Percentiles rank a stretch among this genome's conserved stretches.
phyloP scores from a whole-genome alignment of 2,113 vertebrate species.

The Carollia perspicillata region DNA sequence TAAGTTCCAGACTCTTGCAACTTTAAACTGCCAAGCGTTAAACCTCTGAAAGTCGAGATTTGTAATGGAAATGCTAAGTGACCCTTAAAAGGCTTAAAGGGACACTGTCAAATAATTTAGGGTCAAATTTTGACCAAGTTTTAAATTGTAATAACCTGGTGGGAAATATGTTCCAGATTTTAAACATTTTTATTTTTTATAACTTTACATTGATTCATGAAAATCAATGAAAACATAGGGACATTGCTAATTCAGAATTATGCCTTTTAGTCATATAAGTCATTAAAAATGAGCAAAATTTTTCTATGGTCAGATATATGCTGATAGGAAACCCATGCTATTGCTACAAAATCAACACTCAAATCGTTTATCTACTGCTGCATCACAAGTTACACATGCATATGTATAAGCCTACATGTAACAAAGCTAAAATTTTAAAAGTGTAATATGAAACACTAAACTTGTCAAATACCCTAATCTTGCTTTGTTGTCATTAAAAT shows the following conservation, averaged over 20 bases:
- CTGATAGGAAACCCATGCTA: neutral
- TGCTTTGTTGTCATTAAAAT: neutral
- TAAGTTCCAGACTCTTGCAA: constrained; percentile 79
- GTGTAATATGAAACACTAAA: neutral
- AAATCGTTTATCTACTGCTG: neutral
- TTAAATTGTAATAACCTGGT: constrained; percentile 61
- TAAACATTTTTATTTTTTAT: constrained; percentile 53
- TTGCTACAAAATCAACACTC: neutral
- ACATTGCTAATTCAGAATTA: neutral
- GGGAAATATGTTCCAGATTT: constrained; percentile 64
- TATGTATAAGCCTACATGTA: neutral
- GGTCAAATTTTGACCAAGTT: constrained; percentile 58
- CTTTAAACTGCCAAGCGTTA: constrained; percentile 62
- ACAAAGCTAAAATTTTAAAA: neutral
- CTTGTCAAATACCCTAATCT: neutral
- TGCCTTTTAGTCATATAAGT: neutral
- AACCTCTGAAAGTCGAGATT: constrained; percentile 58
- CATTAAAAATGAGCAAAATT: constrained; percentile 12
- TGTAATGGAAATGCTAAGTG: constrained; percentile 66
- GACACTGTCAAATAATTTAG: constrained; percentile 60
- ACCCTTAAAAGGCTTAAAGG: constrained; percentile 56
- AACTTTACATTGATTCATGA: constrained; percentile 35
- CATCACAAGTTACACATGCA: neutral
- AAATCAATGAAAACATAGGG: neutral
- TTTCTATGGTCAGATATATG: neutral